Base-by-base conservation (phyloP, 1,140 invertebrate genomes). In the Belonocnema kinseyi region DNA sequence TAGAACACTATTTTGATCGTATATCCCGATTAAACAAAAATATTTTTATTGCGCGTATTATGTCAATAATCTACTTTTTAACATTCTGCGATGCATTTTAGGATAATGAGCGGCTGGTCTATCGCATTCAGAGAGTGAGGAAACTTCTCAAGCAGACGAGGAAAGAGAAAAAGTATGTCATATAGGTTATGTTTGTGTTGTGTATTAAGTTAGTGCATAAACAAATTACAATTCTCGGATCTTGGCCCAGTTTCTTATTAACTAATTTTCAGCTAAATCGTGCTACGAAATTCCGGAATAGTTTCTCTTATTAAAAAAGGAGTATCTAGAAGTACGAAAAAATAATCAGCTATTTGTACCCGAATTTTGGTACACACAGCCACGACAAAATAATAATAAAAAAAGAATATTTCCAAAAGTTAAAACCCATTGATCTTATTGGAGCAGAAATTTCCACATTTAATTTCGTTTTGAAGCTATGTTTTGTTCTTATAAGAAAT, bases 21-120 rank as follows among this genome's bases (percentile, higher is more conserved):
- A 7, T 61, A 17, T 58, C 66, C 17, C 13, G 3, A 19, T 10
- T 61, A 21, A 51, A 50, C 50, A 52, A 76, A 72, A 72, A 53
- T 50, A 71, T 70, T 71, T 19, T 50, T 50, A 54, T 66, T 40
- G 16, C 40, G 17, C 21, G 17, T 75, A 7, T 7, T 72, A 76
- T 11, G 40, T 11, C 40, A 46, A 46, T 11, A 46, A 46, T 46
- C 5, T 46, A 46, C 40, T 10, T 46, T 46, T 46, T 46, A 46
- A 11, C 40, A 11, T 46, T 46, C 40, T 8, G 11, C 40, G 7
- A 46, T 46, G 10, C 5, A 46, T 86, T 87, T 17, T 74, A 92
- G 92, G 92, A 92, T 73, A 92, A 92, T 80, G 91, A 92, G 73
- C 85, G 92, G 82, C 77, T 92, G 54, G 90, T 92, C 33, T 89